Percentiles rank a stretch among this genome's conserved stretches.
These are phyloP conservation scores for Cuculus canorus DNA, from an alignment of 2,797 vertebrate genomes.

Conservation along the genomic window DNA sequence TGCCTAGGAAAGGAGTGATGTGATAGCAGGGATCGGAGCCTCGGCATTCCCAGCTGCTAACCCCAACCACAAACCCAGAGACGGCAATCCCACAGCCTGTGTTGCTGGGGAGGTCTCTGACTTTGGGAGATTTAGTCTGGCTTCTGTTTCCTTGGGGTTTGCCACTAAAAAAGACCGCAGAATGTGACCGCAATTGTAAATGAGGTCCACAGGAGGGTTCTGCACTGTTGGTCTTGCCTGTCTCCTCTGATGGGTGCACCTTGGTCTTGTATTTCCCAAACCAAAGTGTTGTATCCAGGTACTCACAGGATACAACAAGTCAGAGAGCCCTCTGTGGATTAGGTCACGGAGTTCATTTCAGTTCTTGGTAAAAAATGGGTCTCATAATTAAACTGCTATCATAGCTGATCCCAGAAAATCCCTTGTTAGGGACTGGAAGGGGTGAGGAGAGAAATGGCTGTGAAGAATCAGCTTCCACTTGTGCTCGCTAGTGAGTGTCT, in stretches of 20 bases:
- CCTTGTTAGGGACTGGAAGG: background rate
- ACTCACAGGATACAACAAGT: no score
- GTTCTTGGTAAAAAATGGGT: background rate
- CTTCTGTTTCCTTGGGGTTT: background rate
- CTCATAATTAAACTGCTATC: background rate
- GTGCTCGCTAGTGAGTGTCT: background rate
- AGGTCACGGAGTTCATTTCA: background rate
- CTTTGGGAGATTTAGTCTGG: background rate
- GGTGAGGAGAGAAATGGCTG: background rate
- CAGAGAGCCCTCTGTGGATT: background rate
- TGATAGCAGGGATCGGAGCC: background rate
- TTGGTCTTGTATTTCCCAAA: background rate
- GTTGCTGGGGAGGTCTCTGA: background rate
- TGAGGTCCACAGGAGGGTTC: background rate
- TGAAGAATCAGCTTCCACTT: background rate
- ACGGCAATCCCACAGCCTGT: background rate
- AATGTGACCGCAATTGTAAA: background rate
- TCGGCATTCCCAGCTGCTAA: background rate
- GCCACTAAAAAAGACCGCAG: background rate
- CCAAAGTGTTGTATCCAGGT: accelerated
- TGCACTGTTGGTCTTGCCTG: background rate
- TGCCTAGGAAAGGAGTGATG: background rate
- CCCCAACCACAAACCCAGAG: background rate
- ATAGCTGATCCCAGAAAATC: background rate
- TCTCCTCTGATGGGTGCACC: background rate